A percentile compares a stretch with the other conserved stretches of the same genome.
Conservation (phyloP, 2,113 vertebrate genomes). For the Dromas ardeola region DNA sequence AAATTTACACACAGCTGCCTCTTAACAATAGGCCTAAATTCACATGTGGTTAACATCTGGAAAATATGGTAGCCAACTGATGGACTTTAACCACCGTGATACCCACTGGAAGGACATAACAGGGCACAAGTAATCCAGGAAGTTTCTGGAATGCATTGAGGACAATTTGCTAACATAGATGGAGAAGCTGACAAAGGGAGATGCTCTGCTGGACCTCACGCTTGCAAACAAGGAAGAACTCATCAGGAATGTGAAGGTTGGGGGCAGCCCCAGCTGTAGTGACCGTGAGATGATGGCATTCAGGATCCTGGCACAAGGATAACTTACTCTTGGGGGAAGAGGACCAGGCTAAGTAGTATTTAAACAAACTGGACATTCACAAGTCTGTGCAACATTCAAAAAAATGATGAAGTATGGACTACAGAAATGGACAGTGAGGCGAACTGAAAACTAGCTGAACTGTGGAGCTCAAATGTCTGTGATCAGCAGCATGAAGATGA, state of each 20-base stretch:
- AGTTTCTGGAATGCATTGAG: neutral
- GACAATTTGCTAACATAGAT: neutral
- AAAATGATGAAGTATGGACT: neutral
- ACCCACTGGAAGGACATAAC: neutral
- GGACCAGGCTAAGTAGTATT: neutral
- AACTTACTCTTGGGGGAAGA: neutral
- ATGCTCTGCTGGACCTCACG: neutral
- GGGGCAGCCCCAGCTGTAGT: neutral
- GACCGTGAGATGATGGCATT: neutral
- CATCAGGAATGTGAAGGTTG: neutral
- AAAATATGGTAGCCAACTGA: neutral
- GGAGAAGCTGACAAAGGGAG: neutral
- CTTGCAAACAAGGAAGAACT: neutral
- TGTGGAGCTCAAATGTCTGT: neutral
- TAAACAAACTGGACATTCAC: neutral
- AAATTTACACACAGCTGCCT: neutral
- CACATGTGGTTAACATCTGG: neutral
- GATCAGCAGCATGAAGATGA: neutral
- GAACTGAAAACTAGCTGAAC: neutral
- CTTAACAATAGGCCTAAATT: neutral
- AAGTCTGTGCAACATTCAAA: neutral
- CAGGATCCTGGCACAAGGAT: neutral
- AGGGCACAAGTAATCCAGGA: neutral
- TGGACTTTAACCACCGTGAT: neutral
- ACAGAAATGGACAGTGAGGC: neutral